Evolutionary conservation across 2,113 vertebrate genomes (phyloP), one percentile per base, ranked within the genome.

Genomic region (Melanocharis versteri): DNA sequence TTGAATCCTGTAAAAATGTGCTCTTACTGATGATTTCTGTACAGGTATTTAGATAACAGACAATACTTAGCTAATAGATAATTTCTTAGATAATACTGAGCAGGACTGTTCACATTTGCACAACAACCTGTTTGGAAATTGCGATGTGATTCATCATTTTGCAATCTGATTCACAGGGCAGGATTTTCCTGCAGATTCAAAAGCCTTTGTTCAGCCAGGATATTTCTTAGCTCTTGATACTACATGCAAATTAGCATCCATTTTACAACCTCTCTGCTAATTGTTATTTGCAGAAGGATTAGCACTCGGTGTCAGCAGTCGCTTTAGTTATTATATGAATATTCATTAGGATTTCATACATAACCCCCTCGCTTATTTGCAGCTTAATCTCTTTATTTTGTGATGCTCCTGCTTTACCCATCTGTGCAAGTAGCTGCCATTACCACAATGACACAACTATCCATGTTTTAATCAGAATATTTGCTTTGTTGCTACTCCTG

Each of bases 261-360:
- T 94, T 96, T 96, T 94, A 94, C 72, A 89, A 69, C 58, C 35
- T 79, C 20, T 8, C 50, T 87, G 65, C 65, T 97, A 94, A 96
- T 68, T 95, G 91, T 78, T 91, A 90, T 91, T 96, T 97, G 92
- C 68, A 56, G 80, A 73, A 85, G 64, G 70, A 89, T 92, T 91
- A 87, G 26, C 21, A 26, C 87, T 86, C 26, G 7, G 39, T 51
- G 56, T 40, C 90, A 88, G 93, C 60, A 94, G 91, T 86, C 26
- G 7, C 81, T 93, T 86, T 53, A 88, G 82, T 58, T 88, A 28
- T 70, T 66, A 42, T 42, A 94, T 95, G 92, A 93, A 95, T 96
- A 97, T 95, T 94, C 96, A 97, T 90, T 53, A 84, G 65, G n/a
- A 56, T 83, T 86, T 94, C 50, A 56, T 76, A 95, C 72, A 69